Base-by-base conservation (phyloP, 2,888 invertebrate genomes). In the Molanna angustata region DNA sequence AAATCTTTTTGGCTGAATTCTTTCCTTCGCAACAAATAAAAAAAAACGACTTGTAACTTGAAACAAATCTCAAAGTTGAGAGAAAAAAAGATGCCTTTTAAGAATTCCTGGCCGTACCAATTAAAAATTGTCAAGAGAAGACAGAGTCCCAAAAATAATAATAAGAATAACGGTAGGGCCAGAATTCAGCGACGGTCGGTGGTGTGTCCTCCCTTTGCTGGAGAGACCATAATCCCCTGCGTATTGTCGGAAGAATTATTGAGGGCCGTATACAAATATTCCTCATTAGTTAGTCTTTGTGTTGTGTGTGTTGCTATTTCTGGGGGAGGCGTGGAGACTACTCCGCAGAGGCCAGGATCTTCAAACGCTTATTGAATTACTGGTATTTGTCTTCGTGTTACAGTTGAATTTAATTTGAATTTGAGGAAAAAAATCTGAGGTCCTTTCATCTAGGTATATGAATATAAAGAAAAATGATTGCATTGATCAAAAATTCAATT, bases 261-360 rank as follows among this genome's bases (percentile, higher is more conserved):
- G 35, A 19, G 54, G 51, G 49, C 32, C 31, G 40, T 49, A 39
- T 57, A 57, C 51, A 57, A 57, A 57, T 57, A 57, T 54, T 54
- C 48, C 57, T 57, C 57, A 57, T 57, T 57, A 57, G 57, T 50
- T 47, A 31, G 53, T 49, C 22, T 56, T 56, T 56, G 56, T 57
- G 52, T 42, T 20, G 18, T 31, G n/a, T n/a, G 37, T 31, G 44
- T 14, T 21, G 17, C 44, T 16, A 22, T 20, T n/a, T 39, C 19
- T 37, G 22, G n/a, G 21, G 18, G 18, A n/a, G 20, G n/a, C 19
- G 41, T 19, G 20, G 43, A 27, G 39, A n/a, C n/a, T n/a, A n/a
- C n/a, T n/a, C n/a, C n/a, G n/a, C n/a, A n/a, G n/a, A n/a, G n/a
- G n/a, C n/a, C n/a, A n/a, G n/a, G n/a, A n/a, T n/a, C n/a, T n/a